Conservation (phyloP, 1,140 invertebrate species). For the Orchesella cincta region DNA sequence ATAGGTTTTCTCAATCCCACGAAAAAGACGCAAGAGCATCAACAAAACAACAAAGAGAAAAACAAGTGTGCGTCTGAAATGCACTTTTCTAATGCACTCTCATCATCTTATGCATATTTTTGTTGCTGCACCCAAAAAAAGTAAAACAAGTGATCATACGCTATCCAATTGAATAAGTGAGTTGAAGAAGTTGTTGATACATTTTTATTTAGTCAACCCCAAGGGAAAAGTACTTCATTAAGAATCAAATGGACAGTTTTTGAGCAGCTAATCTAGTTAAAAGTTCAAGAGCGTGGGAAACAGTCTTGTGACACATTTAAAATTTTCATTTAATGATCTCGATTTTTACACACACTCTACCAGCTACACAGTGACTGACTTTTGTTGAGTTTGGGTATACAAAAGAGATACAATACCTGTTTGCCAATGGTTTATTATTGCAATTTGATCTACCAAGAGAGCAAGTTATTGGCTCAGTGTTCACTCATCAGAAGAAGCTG, state of each 20-base stretch:
- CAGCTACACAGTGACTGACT: conserved; percentile 18
- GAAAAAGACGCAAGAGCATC: background rate
- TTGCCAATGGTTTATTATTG: background rate
- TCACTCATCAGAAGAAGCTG: background rate
- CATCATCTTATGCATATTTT: background rate
- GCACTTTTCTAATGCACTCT: background rate
- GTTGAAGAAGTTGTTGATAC: background rate
- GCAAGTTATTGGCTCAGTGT: background rate
- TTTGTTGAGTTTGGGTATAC: background rate
- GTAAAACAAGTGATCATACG: background rate
- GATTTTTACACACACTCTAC: conserved; percentile 2
- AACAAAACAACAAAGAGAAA: background rate
- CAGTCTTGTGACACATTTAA: conserved; percentile 29
- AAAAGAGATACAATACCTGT: conserved; percentile 21
- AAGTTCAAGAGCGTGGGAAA: conserved; percentile 28
- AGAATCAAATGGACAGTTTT: background rate
- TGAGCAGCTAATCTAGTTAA: background rate
- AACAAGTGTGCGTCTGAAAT: background rate
- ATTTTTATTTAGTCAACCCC: background rate
- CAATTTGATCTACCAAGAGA: background rate
- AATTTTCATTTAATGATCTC: conserved; percentile 30
- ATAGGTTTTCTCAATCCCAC: conserved; percentile 27
- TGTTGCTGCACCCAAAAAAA: conserved; percentile 20
- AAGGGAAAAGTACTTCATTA: no score
- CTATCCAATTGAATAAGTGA: background rate